Evolutionary conservation across 2,797 vertebrate species (phyloP).

Genomic region (Clarias pachynema): DNA sequence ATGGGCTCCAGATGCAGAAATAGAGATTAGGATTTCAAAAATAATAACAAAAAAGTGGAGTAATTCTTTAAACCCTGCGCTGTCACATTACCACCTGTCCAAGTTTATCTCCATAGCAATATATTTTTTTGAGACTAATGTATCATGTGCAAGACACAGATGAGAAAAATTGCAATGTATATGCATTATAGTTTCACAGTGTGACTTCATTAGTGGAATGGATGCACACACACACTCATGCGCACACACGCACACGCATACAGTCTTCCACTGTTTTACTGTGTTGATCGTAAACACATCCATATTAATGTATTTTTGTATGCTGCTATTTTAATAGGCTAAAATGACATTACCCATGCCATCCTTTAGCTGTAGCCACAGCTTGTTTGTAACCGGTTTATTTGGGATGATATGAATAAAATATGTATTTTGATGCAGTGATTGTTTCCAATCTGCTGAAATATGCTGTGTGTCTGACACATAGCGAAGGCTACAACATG

Average conservation of each 20-base stretch:
- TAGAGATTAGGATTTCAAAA: constrained; percentile 4
- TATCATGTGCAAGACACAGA: constrained; percentile 36
- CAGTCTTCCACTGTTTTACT: constrained; percentile 43
- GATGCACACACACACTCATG: constrained; percentile 3
- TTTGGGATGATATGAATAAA: constrained; percentile 71
- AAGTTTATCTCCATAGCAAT: constrained; percentile 21
- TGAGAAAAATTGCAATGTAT: constrained; percentile 34
- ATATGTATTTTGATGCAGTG: constrained; percentile 71
- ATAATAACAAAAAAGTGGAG: neutral
- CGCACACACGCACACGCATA: constrained; percentile 16
- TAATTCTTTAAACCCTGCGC: constrained; percentile 2
- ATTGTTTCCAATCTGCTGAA: constrained; percentile 32
- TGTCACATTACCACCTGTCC: constrained; percentile 5
- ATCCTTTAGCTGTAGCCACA: constrained; percentile 47
- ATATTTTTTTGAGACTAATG: constrained; percentile 28
- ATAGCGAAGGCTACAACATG: neutral
- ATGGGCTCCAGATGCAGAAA: neutral
- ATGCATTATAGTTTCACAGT: constrained; percentile 52
- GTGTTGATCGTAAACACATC: constrained; percentile 33
- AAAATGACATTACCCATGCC: constrained; percentile 54
- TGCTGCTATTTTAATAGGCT: constrained; percentile 54
- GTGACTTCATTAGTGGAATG: constrained; percentile 50
- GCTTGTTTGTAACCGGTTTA: constrained; percentile 60
- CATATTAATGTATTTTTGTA: constrained; percentile 63
- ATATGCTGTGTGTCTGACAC: neutral